Percentiles rank a stretch among this genome's conserved stretches.
These are phyloP conservation scores for Aulostomus chinensis DNA, from an alignment of 2,797 vertebrate species.

Conservation along the genomic window DNA sequence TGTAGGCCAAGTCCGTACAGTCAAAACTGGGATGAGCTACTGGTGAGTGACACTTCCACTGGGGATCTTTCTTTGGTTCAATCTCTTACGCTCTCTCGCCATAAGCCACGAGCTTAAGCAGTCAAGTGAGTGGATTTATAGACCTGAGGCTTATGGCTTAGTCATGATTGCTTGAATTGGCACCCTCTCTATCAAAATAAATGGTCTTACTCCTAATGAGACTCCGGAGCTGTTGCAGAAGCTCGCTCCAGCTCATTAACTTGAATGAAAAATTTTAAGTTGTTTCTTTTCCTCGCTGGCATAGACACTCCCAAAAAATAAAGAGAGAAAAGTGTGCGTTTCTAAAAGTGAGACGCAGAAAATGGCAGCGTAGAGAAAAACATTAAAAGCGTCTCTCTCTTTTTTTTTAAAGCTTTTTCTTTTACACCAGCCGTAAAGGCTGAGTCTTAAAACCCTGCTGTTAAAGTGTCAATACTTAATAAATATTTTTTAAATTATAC, in stretches of 20 bases:
- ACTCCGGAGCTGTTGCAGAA: conserved; percentile 16
- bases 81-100: conserved; percentile 55
- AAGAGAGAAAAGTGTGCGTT: conserved; percentile 3
- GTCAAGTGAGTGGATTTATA: conserved; percentile 78
- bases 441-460: conserved; percentile 48
- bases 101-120: conserved; percentile 65
- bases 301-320: no score
- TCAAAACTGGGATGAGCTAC: conserved; percentile 44
- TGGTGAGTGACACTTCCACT: conserved; percentile 33
- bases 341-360: conserved; percentile 6
- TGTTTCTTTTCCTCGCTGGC: not conserved
- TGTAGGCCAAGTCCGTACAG: conserved; percentile 11
- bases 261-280: not conserved
- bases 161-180: conserved; percentile 77
- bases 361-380: conserved; percentile 31
- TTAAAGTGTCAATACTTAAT: conserved; percentile 28
- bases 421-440: conserved; percentile 44
- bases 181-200: conserved; percentile 72
- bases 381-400: conserved; percentile 46
- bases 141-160: conserved; percentile 72
- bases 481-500: no score
- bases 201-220: conserved; percentile 63
- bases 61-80: conserved; percentile 37
- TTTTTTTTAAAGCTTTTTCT: conserved; percentile 45
- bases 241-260: not conserved